These are phyloP conservation scores for Gnathonemus longibarbis DNA, from an alignment of 2,113 vertebrate genomes.

Conservation along the genomic window DNA sequence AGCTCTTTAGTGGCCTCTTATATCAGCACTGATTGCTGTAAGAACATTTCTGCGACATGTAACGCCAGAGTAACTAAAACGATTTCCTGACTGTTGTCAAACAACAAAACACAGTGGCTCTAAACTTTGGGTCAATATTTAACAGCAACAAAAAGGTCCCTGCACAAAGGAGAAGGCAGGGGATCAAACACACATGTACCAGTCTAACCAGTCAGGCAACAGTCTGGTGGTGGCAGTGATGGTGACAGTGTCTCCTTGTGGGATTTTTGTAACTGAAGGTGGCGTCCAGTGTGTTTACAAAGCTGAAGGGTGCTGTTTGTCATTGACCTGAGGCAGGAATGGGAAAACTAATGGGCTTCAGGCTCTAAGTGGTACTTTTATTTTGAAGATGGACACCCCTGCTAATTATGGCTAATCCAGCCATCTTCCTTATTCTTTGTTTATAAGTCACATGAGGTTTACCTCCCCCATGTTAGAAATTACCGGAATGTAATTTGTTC, in stretches of 20 bases:
- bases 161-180: not conserved
- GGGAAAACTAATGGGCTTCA: not conserved
- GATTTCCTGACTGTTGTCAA: not conserved
- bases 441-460: not conserved
- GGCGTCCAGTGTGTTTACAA: not conserved
- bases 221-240: not conserved
- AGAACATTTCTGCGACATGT: too few relatives aligned
- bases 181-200: not conserved
- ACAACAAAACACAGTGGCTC: not conserved
- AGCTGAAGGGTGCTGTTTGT: not conserved
- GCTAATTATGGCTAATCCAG: not conserved
- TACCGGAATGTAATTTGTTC: not conserved
- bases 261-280: not conserved
- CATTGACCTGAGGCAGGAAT: not conserved
- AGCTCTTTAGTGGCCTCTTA: not conserved
- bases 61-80: not conserved
- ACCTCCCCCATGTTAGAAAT: not conserved
- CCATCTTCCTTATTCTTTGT: not conserved
- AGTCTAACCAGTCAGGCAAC: not conserved
- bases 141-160: not conserved
- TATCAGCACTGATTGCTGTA: not conserved
- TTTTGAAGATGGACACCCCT: not conserved
- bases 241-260: not conserved
- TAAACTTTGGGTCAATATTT: not conserved
- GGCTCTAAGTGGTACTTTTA: not conserved